phyloP scores from a whole-genome alignment of 2,888 invertebrate genomes.

The Hesperia comma region DNA sequence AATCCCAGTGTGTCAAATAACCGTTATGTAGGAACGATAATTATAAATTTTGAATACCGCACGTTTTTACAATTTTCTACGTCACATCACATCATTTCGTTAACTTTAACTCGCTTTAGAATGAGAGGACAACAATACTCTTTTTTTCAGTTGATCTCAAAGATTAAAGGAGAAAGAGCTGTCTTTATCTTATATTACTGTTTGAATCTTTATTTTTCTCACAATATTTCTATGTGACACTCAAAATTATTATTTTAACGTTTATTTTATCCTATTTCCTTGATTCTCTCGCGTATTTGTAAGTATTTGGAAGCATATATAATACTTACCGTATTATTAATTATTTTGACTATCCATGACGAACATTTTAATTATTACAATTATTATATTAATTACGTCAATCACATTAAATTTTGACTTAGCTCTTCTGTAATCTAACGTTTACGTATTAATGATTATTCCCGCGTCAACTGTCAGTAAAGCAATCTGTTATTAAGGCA shows the following conservation, averaged over 20 bases:
- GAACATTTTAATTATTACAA: not conserved
- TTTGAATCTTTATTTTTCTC: not conserved
- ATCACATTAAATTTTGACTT: not conserved
- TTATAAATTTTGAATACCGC: conserved; percentile 24
- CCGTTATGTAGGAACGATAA: conserved; percentile 10
- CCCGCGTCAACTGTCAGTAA: conserved; percentile 19
- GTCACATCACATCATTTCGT: conserved; percentile 16
- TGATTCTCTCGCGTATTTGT: not conserved
- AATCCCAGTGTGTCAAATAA: conserved; percentile 36
- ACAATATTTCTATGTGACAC: too few relatives aligned
- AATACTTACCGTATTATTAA: not conserved
- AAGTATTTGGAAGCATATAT: conserved; percentile 9
- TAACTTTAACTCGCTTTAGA: conserved; percentile 2
- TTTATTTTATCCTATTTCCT: not conserved
- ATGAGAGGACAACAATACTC: conserved; percentile 26
- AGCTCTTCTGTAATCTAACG: not conserved
- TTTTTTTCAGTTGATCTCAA: conserved; percentile 30
- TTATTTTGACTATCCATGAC: conserved; percentile 14
- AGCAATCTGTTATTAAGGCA: conserved; percentile 27
- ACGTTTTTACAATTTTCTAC: conserved; percentile 36
- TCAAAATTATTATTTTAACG: not conserved
- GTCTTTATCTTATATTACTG: not conserved
- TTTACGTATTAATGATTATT: not conserved
- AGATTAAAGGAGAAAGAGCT: conserved; percentile 6
- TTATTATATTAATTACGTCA: not conserved